Base-by-base conservation (phyloP, 2,797 vertebrate genomes). In the Sebastes paucispinis region DNA sequence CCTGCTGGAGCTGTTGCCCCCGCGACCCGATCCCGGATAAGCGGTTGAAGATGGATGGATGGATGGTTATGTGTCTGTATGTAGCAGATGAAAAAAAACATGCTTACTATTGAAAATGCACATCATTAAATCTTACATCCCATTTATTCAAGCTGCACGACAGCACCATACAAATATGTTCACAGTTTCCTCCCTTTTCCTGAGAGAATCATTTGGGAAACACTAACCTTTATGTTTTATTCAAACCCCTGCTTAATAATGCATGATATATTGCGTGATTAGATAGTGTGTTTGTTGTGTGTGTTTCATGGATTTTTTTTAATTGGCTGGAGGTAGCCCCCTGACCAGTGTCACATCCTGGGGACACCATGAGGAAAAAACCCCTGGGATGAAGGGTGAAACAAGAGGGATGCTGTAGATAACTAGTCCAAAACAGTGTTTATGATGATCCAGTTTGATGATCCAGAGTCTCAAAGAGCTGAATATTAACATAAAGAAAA, bases 151-250 rank as follows among this genome's bases (percentile, higher is more conserved):
- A 82, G 79, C 67, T 76, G 36, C 71, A 72, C 47, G 77, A 82
- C 58, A 72, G 34, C 60, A 20, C 32, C 73, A 64, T 69, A 80
- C 68, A 86, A 86, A 88, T 82, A 81, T 82, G 76, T 73, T 84
- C 4, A 52, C 57, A 74, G 12, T 64, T 57, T 79, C 67, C 54
- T 29, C 39, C 58, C 22, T 80, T 81, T 76, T 76, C 78, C 71
- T 43, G 29, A 66, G 83, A 88, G 85, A 89, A 91, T 90, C 65
- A 90, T 90, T 84, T 85, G 29, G 66, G 58, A 82, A 89, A 87
- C 81, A 82, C 81, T 86, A 89, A 87, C 84, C 85, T 84, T 88
- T 80, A 89, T 92, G 78, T 90, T 91, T 92, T 91, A 93, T 94
- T 89, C 76, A 92, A 80, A 80, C 3, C 25, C 36, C n/a, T 77